Evolutionary conservation across 1,140 invertebrate genomes (phyloP).

Genomic region (Drosophila subpulchrella): DNA sequence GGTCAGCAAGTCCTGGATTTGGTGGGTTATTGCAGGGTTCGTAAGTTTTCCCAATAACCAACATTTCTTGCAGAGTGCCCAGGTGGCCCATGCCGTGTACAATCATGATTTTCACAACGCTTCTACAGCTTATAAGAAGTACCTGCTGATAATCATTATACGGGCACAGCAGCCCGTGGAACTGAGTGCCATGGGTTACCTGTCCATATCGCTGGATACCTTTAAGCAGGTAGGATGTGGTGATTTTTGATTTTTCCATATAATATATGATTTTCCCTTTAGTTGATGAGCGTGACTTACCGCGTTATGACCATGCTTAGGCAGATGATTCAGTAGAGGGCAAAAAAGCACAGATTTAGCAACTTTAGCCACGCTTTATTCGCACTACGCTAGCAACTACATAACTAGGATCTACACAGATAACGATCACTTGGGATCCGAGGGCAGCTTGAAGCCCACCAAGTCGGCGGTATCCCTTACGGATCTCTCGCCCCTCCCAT

Average conservation of each 20-base stretch:
- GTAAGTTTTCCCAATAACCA: background rate
- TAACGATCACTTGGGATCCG: constrained; percentile 88
- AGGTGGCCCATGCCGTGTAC: constrained; percentile 41
- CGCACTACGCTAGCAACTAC: constrained; percentile 24
- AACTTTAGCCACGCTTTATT: constrained; percentile 43
- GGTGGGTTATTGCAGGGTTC: background rate
- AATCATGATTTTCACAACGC: constrained; percentile 58
- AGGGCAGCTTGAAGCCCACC: constrained; percentile 93
- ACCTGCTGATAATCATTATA: constrained; percentile 49
- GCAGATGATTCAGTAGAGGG: constrained; percentile 50
- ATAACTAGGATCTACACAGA: background rate
- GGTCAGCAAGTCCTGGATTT: constrained; percentile 48
- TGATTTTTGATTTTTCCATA: background rate
- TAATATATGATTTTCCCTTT: background rate
- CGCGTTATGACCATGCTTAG: constrained; percentile 53
- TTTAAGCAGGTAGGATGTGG: constrained; percentile 57
- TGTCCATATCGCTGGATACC: constrained; percentile 54
- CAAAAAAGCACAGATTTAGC: background rate
- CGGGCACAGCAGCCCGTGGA: constrained; percentile 47
- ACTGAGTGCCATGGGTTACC: constrained; percentile 51
- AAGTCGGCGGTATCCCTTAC: constrained; percentile 91
- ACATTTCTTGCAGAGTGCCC: constrained; percentile 17
- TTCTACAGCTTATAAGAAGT: constrained; percentile 55
- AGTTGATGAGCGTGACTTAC: constrained; percentile 65
- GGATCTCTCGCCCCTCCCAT: constrained; percentile 90